Base-by-base conservation (phyloP, 2,113 vertebrate species). In the Hyperoodon ampullatus region DNA sequence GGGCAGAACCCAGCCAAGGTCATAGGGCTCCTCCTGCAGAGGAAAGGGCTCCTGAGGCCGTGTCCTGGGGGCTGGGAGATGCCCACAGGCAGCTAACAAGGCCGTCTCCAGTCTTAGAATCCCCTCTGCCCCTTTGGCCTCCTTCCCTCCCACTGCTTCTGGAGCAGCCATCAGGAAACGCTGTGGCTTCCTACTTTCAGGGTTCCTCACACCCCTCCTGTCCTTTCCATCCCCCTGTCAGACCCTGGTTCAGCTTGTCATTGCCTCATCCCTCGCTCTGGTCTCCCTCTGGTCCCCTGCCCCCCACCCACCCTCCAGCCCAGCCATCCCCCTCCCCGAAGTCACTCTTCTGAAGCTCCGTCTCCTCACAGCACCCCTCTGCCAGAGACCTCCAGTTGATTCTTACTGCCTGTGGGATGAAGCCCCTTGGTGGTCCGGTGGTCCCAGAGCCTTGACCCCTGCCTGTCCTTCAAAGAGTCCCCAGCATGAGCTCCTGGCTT, bases 241-340 rank as follows among this genome's bases (percentile, higher is more conserved):
- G 55, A 28, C 28, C 71, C 39, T 26, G 23, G 53, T 50, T 18
- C 30, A 6, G 33, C 24, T 71, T 33, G 44, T 42, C 82, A 15
- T 39, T 26, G 0, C 16, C 33, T 68, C 11, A 1, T 5, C 24
- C 50, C 47, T 83, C 58, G 3, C 35, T 58, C 66, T 47, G 61
- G 23, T 30, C 28, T 74, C 60, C 50, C 68, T 75, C 77, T 74
- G 35, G n/a, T 35, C 58, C 44, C 35, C 55, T 30, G 5, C 3
- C 33, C 65, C 14, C 2, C 2, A 11, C 26, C 26, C 39, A 14
- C 5, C 19, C 35, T 30, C 6, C 55, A 60, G 50, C 58, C 39
- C 23, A 70, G 44, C 3, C 39, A 30, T 10, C 3, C 23, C 55
- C 13, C 18, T n/a, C n/a, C 8, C 1, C 24, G 0, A 47, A 5